phyloP scores from a whole-genome alignment of 2,797 vertebrate genomes.

The Pristis pectinata region DNA sequence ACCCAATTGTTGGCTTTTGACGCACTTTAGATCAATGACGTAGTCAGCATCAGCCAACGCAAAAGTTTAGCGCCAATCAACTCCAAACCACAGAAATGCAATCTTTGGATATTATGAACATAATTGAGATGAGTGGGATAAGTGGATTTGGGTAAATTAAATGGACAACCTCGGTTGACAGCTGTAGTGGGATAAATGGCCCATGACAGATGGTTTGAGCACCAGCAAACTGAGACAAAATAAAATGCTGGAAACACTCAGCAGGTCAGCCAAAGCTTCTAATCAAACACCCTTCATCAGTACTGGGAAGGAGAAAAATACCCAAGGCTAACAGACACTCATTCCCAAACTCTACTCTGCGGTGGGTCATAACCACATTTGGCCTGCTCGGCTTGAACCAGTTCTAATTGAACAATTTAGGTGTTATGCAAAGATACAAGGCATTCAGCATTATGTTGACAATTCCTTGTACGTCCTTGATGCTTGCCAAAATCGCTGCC shows the following conservation, averaged over 20 bases:
- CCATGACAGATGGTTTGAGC: neutral
- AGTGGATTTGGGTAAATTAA: neutral
- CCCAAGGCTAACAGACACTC: neutral
- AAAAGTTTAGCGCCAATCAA: neutral
- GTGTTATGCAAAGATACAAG: neutral
- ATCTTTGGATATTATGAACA: neutral
- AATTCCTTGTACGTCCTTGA: neutral
- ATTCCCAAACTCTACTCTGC: neutral
- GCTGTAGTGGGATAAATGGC: neutral
- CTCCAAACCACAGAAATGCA: neutral
- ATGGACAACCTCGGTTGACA: neutral
- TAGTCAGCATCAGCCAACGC: neutral
- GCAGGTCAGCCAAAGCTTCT: too few species aligned
- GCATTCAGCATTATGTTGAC: neutral
- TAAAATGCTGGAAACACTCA: too few species aligned
- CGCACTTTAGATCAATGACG: neutral
- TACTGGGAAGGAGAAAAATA: neutral
- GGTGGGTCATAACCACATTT: neutral
- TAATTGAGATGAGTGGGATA: neutral
- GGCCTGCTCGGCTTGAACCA: neutral
- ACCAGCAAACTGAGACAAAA: neutral
- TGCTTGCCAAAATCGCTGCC: neutral
- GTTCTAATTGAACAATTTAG: neutral
- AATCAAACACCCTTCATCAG: too few species aligned
- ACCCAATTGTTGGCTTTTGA: neutral